Base-by-base conservation (phyloP, 2,113 vertebrate species). In the Sorex araneus region DNA sequence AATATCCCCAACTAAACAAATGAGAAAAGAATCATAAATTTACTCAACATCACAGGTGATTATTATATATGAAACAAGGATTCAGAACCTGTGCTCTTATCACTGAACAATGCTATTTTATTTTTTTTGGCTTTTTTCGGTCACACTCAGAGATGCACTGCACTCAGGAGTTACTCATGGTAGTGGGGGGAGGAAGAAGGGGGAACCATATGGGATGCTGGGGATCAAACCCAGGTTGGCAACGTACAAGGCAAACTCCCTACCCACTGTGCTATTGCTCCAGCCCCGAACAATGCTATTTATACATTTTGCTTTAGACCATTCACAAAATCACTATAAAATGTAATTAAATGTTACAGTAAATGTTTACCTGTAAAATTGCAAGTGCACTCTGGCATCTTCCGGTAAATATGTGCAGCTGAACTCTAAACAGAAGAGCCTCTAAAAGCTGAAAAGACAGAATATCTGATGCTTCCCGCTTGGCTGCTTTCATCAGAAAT, bases 391-490 rank as follows among this genome's bases (percentile, higher is more conserved):
- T 98, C 91, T 98, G 98, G 93, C 97, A 96, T 82, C 99, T 98
- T 84, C 99, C 99, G 0, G 98, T 99, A 96, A 99, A 99, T 63
- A 99, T 94, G 82, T 98, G 98, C 89, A 99, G 98, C 57, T 99
- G 98, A 84, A 99, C 98, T 81, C 99, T 97, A 97, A 99, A 99
- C 36, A 99, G 97, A 66, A 99, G 98, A 1, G 98, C 98, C 97
- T 99, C 99, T 95, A 99, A 97, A 87, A 99, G 98, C 92, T 99
- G 99, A 97, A 99, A 99, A 50, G 99, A 99, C 60, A 97, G 91
- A 3, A 97, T 96, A 60, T 98, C 98, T 0, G 97, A 95, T 84
- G 97, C 78, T 19, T 93, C 97, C 30, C 28, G 64, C 8, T 94
- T 96, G 18, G 97, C 87, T 57, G 96, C 86, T 87, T 97, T 95